Evolutionary conservation across 2,888 invertebrate species (phyloP), one percentile per base, ranked within the genome.

Genomic region (Pristionchus maxplancki): DNA sequence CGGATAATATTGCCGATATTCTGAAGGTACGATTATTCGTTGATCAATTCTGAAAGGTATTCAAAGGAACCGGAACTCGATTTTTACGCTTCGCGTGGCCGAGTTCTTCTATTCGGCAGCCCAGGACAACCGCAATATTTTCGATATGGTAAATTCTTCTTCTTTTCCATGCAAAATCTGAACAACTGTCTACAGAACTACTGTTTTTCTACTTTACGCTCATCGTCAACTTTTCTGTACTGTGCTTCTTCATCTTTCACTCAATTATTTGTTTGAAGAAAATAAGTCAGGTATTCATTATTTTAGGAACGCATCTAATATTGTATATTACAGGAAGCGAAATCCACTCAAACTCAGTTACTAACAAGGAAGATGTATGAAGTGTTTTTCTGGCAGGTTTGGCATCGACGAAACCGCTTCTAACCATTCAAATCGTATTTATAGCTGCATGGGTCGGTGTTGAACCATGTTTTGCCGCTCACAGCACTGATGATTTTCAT

Each of bases 371-470:
- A 78, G 28, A 78, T 78, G 78, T 78, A 40, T n/a, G 78, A 78
- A 78, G 78, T 78, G 13, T 78, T 78, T 40, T 78, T 44, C 78
- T 48, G 40, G 44, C 78, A 78, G 78, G 78, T 71, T 71, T n/a
- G n/a, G n/a, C n/a, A 64, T 58, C 24, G 58, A 44, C 44, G 44
- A 44, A 44, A 44, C 44, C n/a, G n/a, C n/a, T 9, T 17, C 58
- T 58, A 58, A 64, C 62, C n/a, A 64, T n/a, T 37, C n/a, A n/a
- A n/a, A n/a, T n/a, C n/a, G n/a, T n/a, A 71, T 34, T 37, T 71
- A 24, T 8, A 71, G 71, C 71, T 71, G 8, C 71, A 71, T 24
- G 71, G 71, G 8, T 71, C 71, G 20, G 71, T 71, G 31, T 20
- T 71, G 37, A 34, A 71, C 71, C 71, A 71, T 37, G 71, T 71